Percentiles rank a stretch among this genome's conserved stretches.
phyloP scores from a whole-genome alignment of 30 jellyfish, hydroid and myxozoan species.

The Rhopilema esculentum region DNA sequence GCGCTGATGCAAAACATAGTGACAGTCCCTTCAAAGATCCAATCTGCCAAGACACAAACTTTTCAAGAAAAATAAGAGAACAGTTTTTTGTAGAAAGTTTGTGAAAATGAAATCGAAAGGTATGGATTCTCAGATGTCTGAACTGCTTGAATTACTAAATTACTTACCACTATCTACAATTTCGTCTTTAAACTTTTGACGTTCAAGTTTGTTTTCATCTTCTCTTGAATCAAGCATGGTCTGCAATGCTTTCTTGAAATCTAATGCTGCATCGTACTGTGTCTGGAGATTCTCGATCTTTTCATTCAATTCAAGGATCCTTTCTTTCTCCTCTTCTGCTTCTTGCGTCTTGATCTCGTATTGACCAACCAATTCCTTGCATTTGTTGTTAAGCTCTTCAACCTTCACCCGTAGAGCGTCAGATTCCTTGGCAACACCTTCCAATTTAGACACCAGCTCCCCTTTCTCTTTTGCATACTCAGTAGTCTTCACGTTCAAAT shows the following conservation, averaged over 20 bases:
- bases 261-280: background rate
- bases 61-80: no score
- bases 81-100: no score
- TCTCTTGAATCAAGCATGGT: conserved; percentile 1
- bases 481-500: background rate
- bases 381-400: background rate
- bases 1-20: no score
- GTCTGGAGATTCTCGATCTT: background rate
- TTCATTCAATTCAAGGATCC: background rate
- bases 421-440: background rate
- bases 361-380: background rate
- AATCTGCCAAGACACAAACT: no score
- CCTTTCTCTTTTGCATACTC: background rate
- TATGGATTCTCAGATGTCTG: no score
- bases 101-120: no score
- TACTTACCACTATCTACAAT: background rate
- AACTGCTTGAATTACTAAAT: no score
- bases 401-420: background rate
- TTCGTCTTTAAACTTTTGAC: background rate
- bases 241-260: background rate
- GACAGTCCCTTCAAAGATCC: no score
- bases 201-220: background rate
- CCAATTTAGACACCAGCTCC: background rate
- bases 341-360: background rate
- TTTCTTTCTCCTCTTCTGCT: background rate